These are phyloP conservation scores for Parazoanthus atlanticus DNA, from an alignment of 92 coral and sea anemone species.

Conservation along the genomic window DNA sequence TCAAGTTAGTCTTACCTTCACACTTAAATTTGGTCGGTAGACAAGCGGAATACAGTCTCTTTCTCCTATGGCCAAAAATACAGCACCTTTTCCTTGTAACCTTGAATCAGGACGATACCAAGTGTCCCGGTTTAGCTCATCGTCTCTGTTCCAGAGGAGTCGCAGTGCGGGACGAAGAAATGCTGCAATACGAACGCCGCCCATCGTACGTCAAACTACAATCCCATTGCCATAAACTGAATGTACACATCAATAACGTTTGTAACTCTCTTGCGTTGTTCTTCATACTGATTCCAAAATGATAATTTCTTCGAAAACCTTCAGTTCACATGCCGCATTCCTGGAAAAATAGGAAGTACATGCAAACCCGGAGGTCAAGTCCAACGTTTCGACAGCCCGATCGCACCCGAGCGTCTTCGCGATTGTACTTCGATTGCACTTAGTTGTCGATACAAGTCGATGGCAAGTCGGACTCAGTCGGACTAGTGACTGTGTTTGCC, in stretches of 20 bases:
- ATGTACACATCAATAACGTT: slow-evolving; percentile 12
- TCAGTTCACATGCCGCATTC: not conserved
- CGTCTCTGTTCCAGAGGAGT: slow-evolving; percentile 26
- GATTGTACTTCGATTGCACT: no score
- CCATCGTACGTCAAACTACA: slow-evolving; percentile 42
- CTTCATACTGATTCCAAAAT: not conserved
- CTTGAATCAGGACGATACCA: slow-evolving; percentile 25
- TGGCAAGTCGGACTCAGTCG: no score
- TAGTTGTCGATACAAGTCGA: no score
- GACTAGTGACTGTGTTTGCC: no score
- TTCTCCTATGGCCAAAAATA: slow-evolving; percentile 33
- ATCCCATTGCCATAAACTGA: not conserved
- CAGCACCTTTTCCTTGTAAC: slow-evolving; percentile 36
- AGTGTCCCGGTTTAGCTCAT: slow-evolving; percentile 24
- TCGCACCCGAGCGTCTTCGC: no score
- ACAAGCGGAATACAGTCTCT: slow-evolving; percentile 24
- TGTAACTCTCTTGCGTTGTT: not conserved
- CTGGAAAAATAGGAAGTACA: slow-evolving; percentile 26
- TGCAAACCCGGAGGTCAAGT: not conserved
- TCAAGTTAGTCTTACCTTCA: slow-evolving; percentile 32
- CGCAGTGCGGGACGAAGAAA: slow-evolving; percentile 14
- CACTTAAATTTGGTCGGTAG: slow-evolving; percentile 38
- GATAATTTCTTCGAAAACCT: not conserved
- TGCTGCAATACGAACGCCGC: slow-evolving; percentile 36
- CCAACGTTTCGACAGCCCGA: not conserved